These are phyloP conservation scores for Gephyroberyx darwinii DNA, from an alignment of 2,797 vertebrate species.

Conservation along the genomic window DNA sequence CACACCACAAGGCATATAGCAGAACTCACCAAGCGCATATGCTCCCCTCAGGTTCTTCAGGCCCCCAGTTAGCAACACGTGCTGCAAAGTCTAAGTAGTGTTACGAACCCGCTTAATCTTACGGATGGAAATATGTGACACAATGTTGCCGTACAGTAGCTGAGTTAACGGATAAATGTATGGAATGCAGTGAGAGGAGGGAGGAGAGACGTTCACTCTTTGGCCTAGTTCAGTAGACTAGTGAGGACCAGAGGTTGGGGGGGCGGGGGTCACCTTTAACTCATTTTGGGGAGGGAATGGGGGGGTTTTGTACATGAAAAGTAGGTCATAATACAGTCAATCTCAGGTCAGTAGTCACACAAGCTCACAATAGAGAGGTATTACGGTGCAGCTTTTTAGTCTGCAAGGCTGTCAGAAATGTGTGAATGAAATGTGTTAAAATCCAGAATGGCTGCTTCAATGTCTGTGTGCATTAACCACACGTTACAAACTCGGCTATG, in stretches of 20 bases:
- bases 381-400: background rate
- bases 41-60: background rate
- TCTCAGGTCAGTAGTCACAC: constrained; percentile 58
- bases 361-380: constrained; percentile 24
- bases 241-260: constrained; percentile 30
- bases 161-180: constrained; percentile 44
- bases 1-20: constrained; percentile 11
- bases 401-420: background rate
- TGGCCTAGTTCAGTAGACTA: constrained; percentile 52
- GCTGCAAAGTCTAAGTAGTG: background rate
- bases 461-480: constrained; percentile 1
- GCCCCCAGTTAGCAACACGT: constrained; percentile 4
- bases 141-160: constrained; percentile 46
- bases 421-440: background rate
- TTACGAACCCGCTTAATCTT: no score
- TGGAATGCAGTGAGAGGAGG: constrained; percentile 51
- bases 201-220: constrained; percentile 35
- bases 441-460: background rate
- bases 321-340: constrained; percentile 64
- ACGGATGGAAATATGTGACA: constrained; percentile 23
- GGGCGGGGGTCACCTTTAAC: constrained; percentile 37
- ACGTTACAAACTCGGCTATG: background rate
- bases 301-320: constrained; percentile 45
- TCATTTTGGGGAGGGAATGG: constrained; percentile 32
- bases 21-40: background rate